Conservation (phyloP, 35 echinoderm and acorn worm genomes). For the Ophioderma brevispina region DNA sequence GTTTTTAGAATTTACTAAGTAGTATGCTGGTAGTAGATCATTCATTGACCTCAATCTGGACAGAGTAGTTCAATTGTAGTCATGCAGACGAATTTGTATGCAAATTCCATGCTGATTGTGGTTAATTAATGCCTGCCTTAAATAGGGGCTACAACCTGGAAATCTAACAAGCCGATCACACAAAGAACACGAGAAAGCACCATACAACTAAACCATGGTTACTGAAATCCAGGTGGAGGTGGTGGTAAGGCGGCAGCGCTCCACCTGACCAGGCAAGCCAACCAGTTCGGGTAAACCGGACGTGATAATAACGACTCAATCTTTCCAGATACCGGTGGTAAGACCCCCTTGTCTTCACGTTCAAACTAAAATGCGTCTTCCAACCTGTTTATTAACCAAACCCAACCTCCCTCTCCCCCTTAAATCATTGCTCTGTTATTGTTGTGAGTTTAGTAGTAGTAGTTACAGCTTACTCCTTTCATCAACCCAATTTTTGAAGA, state of each 20-base stretch:
- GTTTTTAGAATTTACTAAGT: neutral
- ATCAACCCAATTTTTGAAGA: neutral
- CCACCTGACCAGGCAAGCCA: neutral
- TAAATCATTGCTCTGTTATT: neutral
- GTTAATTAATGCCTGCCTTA: neutral
- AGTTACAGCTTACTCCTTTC: neutral
- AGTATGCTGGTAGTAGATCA: neutral
- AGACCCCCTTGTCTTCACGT: neutral
- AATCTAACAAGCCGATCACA: neutral
- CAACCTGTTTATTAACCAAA: neutral
- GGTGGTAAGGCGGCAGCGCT: too few species aligned
- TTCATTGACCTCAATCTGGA: neutral
- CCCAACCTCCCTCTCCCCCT: neutral
- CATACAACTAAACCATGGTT: neutral
- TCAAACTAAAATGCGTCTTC: neutral
- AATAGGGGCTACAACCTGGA: neutral
- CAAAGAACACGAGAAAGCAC: neutral
- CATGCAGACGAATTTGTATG: neutral
- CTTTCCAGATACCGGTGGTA: neutral
- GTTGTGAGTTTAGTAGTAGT: neutral
- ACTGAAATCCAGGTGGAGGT: neutral
- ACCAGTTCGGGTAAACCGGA: too few species aligned
- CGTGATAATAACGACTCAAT: neutral
- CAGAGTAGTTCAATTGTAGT: neutral
- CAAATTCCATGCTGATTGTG: neutral